Base-by-base conservation (phyloP, 2,888 invertebrate genomes). In the Chelonus formosanus region DNA sequence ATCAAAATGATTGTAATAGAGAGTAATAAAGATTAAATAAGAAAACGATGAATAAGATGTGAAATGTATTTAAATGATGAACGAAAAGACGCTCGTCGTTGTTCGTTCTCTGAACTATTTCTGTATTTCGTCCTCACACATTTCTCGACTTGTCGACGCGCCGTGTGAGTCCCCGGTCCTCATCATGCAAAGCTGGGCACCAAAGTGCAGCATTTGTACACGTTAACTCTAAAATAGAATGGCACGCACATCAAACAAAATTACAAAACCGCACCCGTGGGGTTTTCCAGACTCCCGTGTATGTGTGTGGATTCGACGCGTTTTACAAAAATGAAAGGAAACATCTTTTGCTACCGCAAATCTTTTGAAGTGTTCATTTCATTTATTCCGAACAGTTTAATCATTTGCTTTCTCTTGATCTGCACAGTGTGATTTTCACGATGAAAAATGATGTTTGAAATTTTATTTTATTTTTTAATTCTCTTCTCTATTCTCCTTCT, bases 191-290 rank as follows among this genome's bases (percentile, higher is more conserved):
- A 61, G 65, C 68, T 72, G 63, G 63, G 69, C 70, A 72, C 68
- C 69, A 70, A 75, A 76, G 74, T 75, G 75, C 72, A 74, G 72
- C 65, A 48, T 65, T 77, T 73, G 71, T 73, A 75, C 73, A 73
- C 72, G 73, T 74, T 71, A 73, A 77, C 67, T 75, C 74, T 71
- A 76, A 82, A 82, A 82, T 82, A 82, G 80, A 76, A 77, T 76
- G 72, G 74, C 74, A 71, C 72, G 73, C 70, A 72, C 74, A 74
- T 76, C 74, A 76, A 77, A 75, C 73, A 73, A 75, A 77, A 76
- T 74, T 67, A 73, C 73, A 74, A 75, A 74, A 70, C 66, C 65
- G 47, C 40, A 52, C 50, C 53, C 63, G 59, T 57, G 56, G 58
- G 58, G 47, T 44, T 66, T 53, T 50, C 56, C 52, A 35, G 35